Base-by-base conservation (phyloP, 37 sponge, comb jelly and placozoan genomes). In the Agelas oroides region DNA sequence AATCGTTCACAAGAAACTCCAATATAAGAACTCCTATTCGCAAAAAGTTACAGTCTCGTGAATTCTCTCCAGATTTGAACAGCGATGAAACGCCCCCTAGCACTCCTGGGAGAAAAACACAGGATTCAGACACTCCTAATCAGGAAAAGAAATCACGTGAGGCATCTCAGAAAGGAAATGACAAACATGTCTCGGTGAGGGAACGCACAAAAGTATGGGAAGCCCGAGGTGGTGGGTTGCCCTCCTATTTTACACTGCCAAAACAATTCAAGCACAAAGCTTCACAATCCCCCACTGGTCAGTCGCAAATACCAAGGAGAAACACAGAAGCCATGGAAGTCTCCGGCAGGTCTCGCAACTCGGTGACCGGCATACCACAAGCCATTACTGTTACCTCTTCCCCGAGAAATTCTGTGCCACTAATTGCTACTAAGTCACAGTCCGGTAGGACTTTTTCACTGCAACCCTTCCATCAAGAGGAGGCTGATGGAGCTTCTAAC, bases 121-220 rank as follows among this genome's bases (percentile, higher is more conserved):
- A 12, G 46, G 46, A 46, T 8, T 46, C 46, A 8, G 46, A 46
- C 8, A 8, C 8, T 46, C 46, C 46, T 46, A 46, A 8, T 46
- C 6, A 46, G 46, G 46, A 46, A 8, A 3, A 46, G 46, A 46
- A 12, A 8, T 46, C 46, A 3, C 46, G 8, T 3, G 8, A 46
- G 46, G 46, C 6, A 8, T 8, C 46, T 3, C 6, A 12, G 46
- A 46, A 70, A 21, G 19, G 46, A 18, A 20, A 46, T 39, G 52
- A 53, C 17, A 37, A 19, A 0, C 56, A 17, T 30, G 12, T 86
- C 5, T 70, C 87, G 8, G 87, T 86, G 27, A 59, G 73, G 62
- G 87, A 86, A 41, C 60, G 87, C 35, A 79, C 87, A 6, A 65
- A 73, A 37, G 28, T 54, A 17, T 86, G 87, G 87, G 87, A 86